Evolutionary conservation across 2,888 invertebrate species (phyloP), one percentile per base, ranked within the genome.

Genomic region (Agrochola macilenta): DNA sequence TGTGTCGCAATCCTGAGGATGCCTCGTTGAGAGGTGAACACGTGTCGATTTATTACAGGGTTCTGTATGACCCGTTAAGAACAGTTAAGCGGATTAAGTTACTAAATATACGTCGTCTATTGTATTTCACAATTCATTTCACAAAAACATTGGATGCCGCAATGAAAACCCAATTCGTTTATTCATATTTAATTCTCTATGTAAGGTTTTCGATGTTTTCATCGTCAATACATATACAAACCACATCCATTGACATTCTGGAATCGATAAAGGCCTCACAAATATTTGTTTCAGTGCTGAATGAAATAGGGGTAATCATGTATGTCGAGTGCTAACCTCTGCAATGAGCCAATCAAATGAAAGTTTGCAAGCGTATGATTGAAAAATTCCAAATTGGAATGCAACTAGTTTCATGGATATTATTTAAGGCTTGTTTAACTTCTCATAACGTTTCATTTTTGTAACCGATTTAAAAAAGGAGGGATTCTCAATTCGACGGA

Each of bases 251-350:
- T 71, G 74, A 58, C 30, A 58, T 52, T 72, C 35, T 39, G 69
- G n/a, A 63, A 85, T 73, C 84, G 76, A 84, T 70, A 85, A 76
- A 58, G 35, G 60, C 65, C 71, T 63, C 52, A 77, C 77, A 81
- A 85, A 72, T 79, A 82, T 82, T 82, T 65, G 77, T 79, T 74
- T 76, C 64, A 69, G 14, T n/a, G 54, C n/a, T 39, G 79, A 80
- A 74, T 65, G 43, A 39, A 74, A 35, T 43, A 43, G 63, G n/a
- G 63, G 9, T 23, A 52, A 68, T 64, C 30, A 78, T 65, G 71
- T 64, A 83, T 79, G 79, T 78, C 57, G 35, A 58, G 43, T 52
- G n/a, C 26, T 23, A 39, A 46, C 71, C 54, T 58, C 39, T 58
- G 58, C 64, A 26, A 43, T 61, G 64, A 80, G 71, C 74, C 84